Percentiles rank a stretch among this genome's conserved stretches.
phyloP scores from a whole-genome alignment of 2,888 invertebrate genomes.

The Plagiodera versicolora region DNA sequence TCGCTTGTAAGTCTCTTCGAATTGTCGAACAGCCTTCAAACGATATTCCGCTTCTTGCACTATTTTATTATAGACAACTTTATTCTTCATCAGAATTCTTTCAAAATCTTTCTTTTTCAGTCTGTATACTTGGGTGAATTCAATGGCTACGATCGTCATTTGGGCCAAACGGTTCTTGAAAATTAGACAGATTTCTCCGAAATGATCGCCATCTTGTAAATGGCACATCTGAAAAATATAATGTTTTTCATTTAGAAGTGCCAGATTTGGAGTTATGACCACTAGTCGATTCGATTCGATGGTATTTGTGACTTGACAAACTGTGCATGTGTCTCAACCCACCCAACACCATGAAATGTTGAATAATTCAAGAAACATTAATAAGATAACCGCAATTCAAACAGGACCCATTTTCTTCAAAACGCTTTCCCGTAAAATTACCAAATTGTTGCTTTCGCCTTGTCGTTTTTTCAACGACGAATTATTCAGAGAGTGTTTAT shows the following conservation, averaged over 20 bases:
- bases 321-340: too few species aligned
- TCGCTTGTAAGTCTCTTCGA: constrained; percentile 32
- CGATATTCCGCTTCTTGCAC: constrained; percentile 24
- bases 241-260: not conserved
- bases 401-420: too few species aligned
- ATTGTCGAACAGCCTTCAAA: constrained; percentile 12
- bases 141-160: constrained; percentile 63
- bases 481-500: too few species aligned
- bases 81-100: constrained; percentile 34
- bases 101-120: constrained; percentile 60
- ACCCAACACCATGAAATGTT: too few species aligned
- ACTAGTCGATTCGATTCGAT: too few species aligned
- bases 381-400: too few species aligned
- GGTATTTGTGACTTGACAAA: too few species aligned
- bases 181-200: constrained; percentile 64
- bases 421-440: too few species aligned
- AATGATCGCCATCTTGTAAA: constrained; percentile 62
- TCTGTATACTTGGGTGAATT: constrained; percentile 63
- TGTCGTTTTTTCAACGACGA: too few species aligned
- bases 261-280: not conserved
- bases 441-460: too few species aligned
- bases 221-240: constrained; percentile 34
- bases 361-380: too few species aligned
- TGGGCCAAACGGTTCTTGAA: constrained; percentile 60
- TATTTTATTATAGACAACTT: constrained; percentile 24